Evolutionary conservation across 2,797 vertebrate species (phyloP).

Genomic region (Sebastes melanostomus): DNA sequence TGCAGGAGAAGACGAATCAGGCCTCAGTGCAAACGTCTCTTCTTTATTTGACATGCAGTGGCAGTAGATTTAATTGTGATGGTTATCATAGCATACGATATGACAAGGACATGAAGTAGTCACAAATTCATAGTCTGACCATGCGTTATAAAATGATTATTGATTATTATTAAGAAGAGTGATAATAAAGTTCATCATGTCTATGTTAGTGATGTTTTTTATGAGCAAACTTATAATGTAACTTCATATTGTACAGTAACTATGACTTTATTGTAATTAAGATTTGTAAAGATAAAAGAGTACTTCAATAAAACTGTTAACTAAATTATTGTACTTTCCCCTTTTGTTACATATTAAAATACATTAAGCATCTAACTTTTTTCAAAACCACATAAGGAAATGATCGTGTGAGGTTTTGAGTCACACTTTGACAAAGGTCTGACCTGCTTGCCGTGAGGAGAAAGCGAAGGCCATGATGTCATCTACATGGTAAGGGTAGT

Average conservation of each 20-base stretch:
- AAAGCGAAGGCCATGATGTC: constrained; percentile 93
- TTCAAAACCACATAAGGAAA: no score
- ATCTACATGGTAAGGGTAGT: constrained; percentile 88
- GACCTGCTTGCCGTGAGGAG: constrained; percentile 88
- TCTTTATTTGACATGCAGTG: not conserved
- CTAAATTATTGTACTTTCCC: not conserved
- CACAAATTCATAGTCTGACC: not conserved
- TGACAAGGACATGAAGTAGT: not conserved
- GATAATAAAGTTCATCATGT: no score
- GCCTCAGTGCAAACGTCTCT: not conserved
- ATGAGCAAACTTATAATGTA: no score
- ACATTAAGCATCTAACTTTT: not conserved
- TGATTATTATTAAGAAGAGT: no score
- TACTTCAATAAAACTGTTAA: not conserved
- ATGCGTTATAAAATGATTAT: no score
- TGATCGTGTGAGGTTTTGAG: no score
- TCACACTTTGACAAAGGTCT: not conserved
- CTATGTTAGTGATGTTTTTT: no score
- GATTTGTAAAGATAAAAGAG: not conserved
- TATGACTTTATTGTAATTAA: no score
- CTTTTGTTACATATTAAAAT: not conserved
- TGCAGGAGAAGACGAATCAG: constrained; percentile 50
- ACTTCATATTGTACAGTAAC: no score
- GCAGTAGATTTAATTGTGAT: not conserved
- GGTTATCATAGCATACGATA: not conserved